These are phyloP conservation scores for Mobula hypostoma DNA, from an alignment of 2,113 vertebrate species.

Conservation along the genomic window DNA sequence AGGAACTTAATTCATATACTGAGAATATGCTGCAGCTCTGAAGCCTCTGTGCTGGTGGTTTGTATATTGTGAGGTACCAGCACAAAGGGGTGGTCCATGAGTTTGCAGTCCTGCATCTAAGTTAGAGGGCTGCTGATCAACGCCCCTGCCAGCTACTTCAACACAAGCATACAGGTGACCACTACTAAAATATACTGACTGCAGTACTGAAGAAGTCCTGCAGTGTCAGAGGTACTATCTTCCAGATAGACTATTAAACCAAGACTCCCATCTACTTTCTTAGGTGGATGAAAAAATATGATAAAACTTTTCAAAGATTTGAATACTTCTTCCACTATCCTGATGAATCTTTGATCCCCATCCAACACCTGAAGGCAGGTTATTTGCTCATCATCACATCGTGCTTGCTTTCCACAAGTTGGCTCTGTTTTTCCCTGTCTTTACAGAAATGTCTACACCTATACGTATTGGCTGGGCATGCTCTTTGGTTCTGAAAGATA, in stretches of 20 bases:
- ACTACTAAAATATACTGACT: no score
- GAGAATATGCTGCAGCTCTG: not conserved
- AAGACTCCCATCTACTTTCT: not conserved
- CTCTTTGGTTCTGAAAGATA: not conserved
- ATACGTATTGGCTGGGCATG: not conserved
- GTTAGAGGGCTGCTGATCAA: not conserved
- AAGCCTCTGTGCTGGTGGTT: not conserved
- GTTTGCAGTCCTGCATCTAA: not conserved
- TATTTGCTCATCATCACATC: not conserved
- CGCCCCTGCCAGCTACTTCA: no score
- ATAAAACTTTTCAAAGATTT: not conserved
- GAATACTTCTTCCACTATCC: not conserved
- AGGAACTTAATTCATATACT: not conserved
- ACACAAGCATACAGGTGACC: no score
- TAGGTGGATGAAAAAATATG: not conserved
- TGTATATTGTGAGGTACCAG: not conserved
- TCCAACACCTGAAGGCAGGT: not conserved
- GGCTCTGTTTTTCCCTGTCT: not conserved
- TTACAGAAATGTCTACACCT: not conserved
- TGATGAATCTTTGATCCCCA: not conserved
- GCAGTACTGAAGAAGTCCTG: no score
- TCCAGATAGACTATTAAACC: not conserved
- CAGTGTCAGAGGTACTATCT: not conserved
- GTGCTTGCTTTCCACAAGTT: not conserved
- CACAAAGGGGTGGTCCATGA: not conserved